Evolutionary conservation across 1,140 invertebrate genomes (phyloP), one percentile per base, ranked within the genome.

Genomic region (Spodoptera litura): DNA sequence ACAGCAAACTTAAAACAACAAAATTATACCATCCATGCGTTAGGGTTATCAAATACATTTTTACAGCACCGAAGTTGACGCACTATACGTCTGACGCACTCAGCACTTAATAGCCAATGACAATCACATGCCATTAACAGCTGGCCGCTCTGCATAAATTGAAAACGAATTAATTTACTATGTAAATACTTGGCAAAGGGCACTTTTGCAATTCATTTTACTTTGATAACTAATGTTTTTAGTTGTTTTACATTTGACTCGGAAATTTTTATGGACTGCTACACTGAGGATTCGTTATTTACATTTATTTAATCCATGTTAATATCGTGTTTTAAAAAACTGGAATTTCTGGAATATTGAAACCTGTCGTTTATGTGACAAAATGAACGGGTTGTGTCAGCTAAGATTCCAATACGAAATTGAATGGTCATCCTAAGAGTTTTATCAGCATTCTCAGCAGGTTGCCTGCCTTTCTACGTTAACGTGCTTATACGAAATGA

Each of bases 161-260:
- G 74, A 64, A 76, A 76, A 53, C 38, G 35, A 78, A 78, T 78
- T 78, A 78, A 78, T 78, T 72, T 78, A 72, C 13, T 72, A 78
- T 78, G 78, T 52, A 75, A 79, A 75, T 75, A 49, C 44, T 66
- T 49, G 20, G 74, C 58, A 72, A 31, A 56, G 38, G 27, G 31
- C 62, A 79, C 44, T 64, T 78, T 56, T 35, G 70, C 52, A 61
- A 53, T 72, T 73, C 15, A 56, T 52, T 75, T 62, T 62, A 44
- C 44, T 62, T 35, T 51, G 52, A 64, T 53, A 44, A 38, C 49
- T 27, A 49, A 59, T 73, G 55, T 58, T 59, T 73, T 62, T 31
- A 35, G 11, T 35, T 13, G 11, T 61, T 61, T 35, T 38, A 27
- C 31, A 35, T 61, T 35, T 56, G 9, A 20, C 15, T 10, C n/a